Conservation (phyloP, 2,888 invertebrate genomes). For the Leptura quadrifasciata region DNA sequence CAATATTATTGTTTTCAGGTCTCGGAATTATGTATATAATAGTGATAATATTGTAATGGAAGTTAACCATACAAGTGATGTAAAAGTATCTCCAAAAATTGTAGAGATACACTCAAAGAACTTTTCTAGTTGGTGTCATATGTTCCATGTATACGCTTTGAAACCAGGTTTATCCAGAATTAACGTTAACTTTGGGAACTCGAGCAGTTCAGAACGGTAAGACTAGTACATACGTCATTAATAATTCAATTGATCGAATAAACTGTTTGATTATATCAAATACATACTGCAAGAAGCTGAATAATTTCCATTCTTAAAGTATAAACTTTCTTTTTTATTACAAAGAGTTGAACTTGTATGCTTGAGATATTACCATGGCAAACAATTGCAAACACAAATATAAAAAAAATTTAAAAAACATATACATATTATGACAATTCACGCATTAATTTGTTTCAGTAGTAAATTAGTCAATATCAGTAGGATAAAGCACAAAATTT, state of each 20-base stretch:
- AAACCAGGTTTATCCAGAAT: conserved; percentile 31
- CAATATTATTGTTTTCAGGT: conserved; percentile 17
- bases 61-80: conserved; percentile 15
- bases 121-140: conserved; percentile 35
- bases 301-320: too few relatives aligned
- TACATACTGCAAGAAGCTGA: too few relatives aligned
- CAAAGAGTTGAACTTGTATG: too few relatives aligned
- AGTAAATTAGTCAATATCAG: too few relatives aligned
- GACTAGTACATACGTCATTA: not conserved
- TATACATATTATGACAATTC: too few relatives aligned
- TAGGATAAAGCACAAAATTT: too few relatives aligned
- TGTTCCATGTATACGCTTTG: conserved; percentile 32
- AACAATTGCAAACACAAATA: too few relatives aligned
- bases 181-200: conserved; percentile 10
- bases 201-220: conserved; percentile 4
- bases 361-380: too few relatives aligned
- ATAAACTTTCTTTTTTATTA: too few relatives aligned
- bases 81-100: conserved; percentile 30
- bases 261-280: not conserved
- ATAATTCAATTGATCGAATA: not conserved
- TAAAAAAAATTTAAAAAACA: too few relatives aligned
- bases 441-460: too few relatives aligned
- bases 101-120: conserved; percentile 33
- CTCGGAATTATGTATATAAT: conserved; percentile 12
- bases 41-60: conserved; percentile 18